Evolutionary conservation across 2,888 invertebrate genomes (phyloP).

Genomic region (Thymelicus lineola): DNA sequence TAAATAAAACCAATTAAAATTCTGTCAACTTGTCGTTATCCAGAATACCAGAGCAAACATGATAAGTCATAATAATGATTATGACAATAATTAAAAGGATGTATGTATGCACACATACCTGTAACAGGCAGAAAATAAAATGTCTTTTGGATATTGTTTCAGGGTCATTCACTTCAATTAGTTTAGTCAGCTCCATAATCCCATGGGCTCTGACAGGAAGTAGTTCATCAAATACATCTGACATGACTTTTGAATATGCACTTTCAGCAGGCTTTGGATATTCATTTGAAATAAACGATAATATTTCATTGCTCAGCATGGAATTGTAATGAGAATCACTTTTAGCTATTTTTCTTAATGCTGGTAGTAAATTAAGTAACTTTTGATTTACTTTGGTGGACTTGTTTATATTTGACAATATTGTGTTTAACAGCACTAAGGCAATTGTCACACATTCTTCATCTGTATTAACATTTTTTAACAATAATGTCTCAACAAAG

Average conservation of each 20-base stretch:
- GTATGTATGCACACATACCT: conserved; percentile 75
- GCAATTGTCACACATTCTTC: conserved; percentile 75
- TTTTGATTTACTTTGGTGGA: conserved; percentile 49
- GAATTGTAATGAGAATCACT: conserved; percentile 57
- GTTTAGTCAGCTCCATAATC: conserved; percentile 88
- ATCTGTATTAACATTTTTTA: conserved; percentile 52
- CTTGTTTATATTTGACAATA: conserved; percentile 63
- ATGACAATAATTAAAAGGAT: background rate
- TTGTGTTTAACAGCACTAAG: conserved; percentile 71
- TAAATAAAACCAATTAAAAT: no score
- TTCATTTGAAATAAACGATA: conserved; percentile 59
- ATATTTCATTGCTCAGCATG: conserved; percentile 67
- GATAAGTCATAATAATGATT: background rate
- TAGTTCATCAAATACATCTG: conserved; percentile 88
- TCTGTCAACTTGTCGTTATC: no score
- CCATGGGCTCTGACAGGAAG: conserved; percentile 94
- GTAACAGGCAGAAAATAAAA: conserved; percentile 88
- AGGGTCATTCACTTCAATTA: conserved; percentile 88
- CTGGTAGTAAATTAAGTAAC: conserved; percentile 61
- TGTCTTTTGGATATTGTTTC: conserved; percentile 87
- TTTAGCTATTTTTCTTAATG: conserved; percentile 56
- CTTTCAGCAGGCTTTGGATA: conserved; percentile 54
- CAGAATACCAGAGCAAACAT: no score
- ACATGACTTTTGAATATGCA: conserved; percentile 86
- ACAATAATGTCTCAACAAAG: conserved; percentile 78